Base-by-base conservation (phyloP, 2,888 invertebrate genomes). In the Pristionchus fissidentatus region DNA sequence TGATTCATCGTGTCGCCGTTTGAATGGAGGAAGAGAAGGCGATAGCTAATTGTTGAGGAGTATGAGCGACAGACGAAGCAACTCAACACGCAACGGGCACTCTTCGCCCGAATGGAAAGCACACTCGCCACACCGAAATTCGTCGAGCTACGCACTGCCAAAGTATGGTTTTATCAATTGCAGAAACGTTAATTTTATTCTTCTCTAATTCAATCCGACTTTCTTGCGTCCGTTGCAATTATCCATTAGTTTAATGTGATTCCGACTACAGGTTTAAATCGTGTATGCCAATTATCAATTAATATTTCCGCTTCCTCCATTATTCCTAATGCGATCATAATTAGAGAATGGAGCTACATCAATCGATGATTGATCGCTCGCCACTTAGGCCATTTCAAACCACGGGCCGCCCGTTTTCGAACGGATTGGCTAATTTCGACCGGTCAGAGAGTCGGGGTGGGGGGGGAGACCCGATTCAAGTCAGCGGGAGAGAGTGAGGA, bases 91-190 rank as follows among this genome's bases (percentile, higher is more conserved):
- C 83, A 83, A 13, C 49, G 83, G 7, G 52, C 83, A 5, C 55
- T 83, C n/a, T 73, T 83, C 55, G 35, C 13, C 26, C 29, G 73
- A 3, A 83, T 83, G 83, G 83, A 83, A 52, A 26, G 29, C 10
- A 38, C 29, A 3, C 55, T 83, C 5, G 57, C 29, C 22, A 49
- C 5, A 22, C 49, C 49, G 8, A 35, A 38, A 35, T 22, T 15
- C 8, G 70, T 81, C 32, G 29, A 66, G 3, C 35, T 81, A 10
- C 35, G 55, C 41, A 3, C 38, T 43, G 46, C 46, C 49, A 62
- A 49, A 22, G 81, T 66, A 2, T 29, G 81, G n/a, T n/a, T 0
- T 38, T 32, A 22, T 5, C 35, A 32, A 13, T 1, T 35, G 29
- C n/a, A n/a, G n/a, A n/a, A n/a, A n/a, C n/a, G n/a, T n/a, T n/a